Base-by-base conservation (phyloP, 2,797 vertebrate genomes). In the Karalla daura region DNA sequence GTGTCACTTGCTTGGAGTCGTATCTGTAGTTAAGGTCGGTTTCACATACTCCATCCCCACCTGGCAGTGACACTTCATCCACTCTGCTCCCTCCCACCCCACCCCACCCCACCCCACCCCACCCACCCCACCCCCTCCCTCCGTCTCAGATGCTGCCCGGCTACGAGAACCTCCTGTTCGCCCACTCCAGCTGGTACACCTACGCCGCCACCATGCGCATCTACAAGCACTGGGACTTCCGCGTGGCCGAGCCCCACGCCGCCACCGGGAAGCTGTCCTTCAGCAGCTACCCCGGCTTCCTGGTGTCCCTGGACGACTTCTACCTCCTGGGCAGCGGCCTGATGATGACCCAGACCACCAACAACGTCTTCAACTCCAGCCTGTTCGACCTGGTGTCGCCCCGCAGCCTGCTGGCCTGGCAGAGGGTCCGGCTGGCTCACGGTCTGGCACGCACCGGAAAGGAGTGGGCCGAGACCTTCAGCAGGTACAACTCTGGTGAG, bases 161-260 rank as follows among this genome's bases (percentile, higher is more conserved):
- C 39, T 98, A 92, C 76, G 96, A 98, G 87, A 96, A 98, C 86
- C 91, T 98, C 58, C 91, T 93, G 78, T 95, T 98, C 68, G 94
- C 94, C 49, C 96, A 98, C 87, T 98, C 96, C 68, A 98, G 96
- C 87, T 98, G 96, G 96, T 98, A 95, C 82, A 95, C 94, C 0
- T 98, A 96, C 0, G 95, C 95, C 1, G 94, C 96, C 78, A 97
- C 94, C 0, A 90, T 97, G 92, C 93, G 96, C 28, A 95, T 98
- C 84, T 98, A 96, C 80, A 98, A 98, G 75, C 95, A 98, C 52
- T 97, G 95, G 95, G 94, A 98, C 75, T 95, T 98, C 79, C 90
- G 40, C 32, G 77, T 97, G 71, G 45, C 51, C 3, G 95, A 95
- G 63, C 75, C 92, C 17, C 51, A 92, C 54, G 87, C 92, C 0